Base-by-base conservation (phyloP, 2,888 invertebrate species). In the Drosophila gaucha region DNA sequence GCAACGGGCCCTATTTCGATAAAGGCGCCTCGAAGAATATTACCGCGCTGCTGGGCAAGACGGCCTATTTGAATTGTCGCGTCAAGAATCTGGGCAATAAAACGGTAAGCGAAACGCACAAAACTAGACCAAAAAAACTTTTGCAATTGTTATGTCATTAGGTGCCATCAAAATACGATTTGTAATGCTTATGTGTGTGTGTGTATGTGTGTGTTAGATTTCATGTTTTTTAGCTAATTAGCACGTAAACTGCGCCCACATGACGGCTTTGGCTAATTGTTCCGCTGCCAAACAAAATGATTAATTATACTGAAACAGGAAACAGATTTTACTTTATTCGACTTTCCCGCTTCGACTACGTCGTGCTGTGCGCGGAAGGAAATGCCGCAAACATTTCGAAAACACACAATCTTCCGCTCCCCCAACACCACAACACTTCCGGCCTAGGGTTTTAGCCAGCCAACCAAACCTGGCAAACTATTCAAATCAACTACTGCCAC, bases 21-120 rank as follows among this genome's bases (percentile, higher is more conserved):
- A 93, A 94, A 86, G 93, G 94, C 57, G 94, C 94, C 31, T 95
- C 96, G 44, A 95, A 95, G 91, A 95, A 95, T 91, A 93, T 94
- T 71, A 97, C 97, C 26, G 97, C 97, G 0, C 93, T 97, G 46
- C 93, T 97, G 59, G 97, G 97, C 76, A 97, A 97, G 92, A 97
- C 97, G 33, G 97, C 97, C 47, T 97, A 97, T 90, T 93, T 97
- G 79, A 97, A 96, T 91, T 97, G 97, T 92, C 94, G 96, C 68
- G 97, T 97, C 74, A 97, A 97, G 93, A 97, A 97, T 93, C 93
- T 97, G 91, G 96, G 96, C 77, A 97, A 97, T 93, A 96, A 96
- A 93, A 97, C 97, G 92, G 97, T 97, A 89, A 95, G 96, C 93
- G n/a, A 10, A 14, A 14, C 2, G 12, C 33, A 6, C 16, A 14